A percentile compares a stretch with the other conserved stretches of the same genome.
These are phyloP conservation scores for Sphecodes monilicornis DNA, from an alignment of 2,888 invertebrate genomes.

Conservation along the genomic window DNA sequence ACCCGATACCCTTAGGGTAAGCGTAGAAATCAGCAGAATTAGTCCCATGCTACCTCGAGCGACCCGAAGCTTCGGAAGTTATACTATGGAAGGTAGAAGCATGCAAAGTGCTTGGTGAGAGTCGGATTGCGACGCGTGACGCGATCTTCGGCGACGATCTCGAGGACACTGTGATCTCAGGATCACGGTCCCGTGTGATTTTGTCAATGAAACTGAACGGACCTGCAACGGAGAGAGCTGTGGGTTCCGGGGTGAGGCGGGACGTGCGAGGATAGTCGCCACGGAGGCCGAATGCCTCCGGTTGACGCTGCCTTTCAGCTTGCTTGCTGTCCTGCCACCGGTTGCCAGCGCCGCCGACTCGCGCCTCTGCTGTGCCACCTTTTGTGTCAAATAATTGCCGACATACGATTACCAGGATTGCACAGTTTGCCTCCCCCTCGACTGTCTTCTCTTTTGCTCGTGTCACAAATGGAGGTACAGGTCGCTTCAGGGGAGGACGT, in stretches of 20 bases:
- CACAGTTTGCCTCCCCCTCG: neutral
- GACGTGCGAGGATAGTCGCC: constrained; percentile 79
- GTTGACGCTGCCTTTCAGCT: constrained; percentile 85
- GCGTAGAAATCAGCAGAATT: neutral
- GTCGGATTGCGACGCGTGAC: neutral
- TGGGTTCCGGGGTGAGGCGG: constrained; percentile 86
- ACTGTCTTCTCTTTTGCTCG: neutral
- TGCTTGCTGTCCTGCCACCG: constrained; percentile 84
- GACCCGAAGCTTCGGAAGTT: neutral
- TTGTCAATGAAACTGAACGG: constrained; percentile 65
- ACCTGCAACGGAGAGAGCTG: constrained; percentile 90
- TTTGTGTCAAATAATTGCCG: constrained; percentile 69
- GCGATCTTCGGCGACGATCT: neutral
- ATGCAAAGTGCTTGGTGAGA: neutral
- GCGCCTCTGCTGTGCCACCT: constrained; percentile 82
- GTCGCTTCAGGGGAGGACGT: neutral
- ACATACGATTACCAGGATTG: constrained; percentile 59
- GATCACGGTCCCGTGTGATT: constrained; percentile 7
- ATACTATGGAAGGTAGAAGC: neutral
- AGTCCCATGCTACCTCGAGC: neutral
- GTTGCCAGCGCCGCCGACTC: constrained; percentile 77
- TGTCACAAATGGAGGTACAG: neutral
- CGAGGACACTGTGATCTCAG: neutral
- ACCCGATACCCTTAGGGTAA: neutral
- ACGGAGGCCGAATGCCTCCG: constrained; percentile 79